Base-by-base conservation (phyloP, 2,888 invertebrate genomes). In the Sinohyriopsis cumingii region DNA sequence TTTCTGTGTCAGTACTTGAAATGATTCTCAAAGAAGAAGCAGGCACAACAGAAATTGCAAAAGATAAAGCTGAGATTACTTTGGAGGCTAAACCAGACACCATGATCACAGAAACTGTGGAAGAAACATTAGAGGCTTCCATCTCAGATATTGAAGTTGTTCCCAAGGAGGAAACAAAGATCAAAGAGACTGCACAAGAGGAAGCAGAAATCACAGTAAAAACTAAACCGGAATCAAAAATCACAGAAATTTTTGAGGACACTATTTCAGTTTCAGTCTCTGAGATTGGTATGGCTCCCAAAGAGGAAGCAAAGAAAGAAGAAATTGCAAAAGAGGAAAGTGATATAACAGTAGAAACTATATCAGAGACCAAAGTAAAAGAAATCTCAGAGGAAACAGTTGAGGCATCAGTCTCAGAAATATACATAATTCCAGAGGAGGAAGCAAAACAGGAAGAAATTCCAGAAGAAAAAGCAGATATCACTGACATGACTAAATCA, bases 381-480 rank as follows among this genome's bases (percentile, higher is more conserved):
- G 68, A 70, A 63, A 28, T 68, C 18, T 19, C 63, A 15, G 61
- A 68, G 33, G 61, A 67, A 55, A 55, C 12, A n/a, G 60, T 69
- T 45, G 64, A 45, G 45, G 45, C 15, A 12, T 45, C 45, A 45
- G 45, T 45, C 45, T 45, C 15, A 15, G 45, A 71, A 28, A 56
- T 69, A 62, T 55, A 67, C 25, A 61, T 67, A 0, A 45, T 68
- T 55, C 62, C 67, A 25, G 55, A 19, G 19, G 63, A 63, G 25
- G 64, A 69, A 67, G 71, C 61, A 28, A 69, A 59, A 25, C 56
- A 25, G 28, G 63, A 59, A 15, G 69, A 67, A 65, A 57, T 65
- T 33, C 9, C 22, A 18, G 45, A 22, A 33, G 59, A 57, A 19
- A 65, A 76, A n/a, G 19, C 19, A 22, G 59, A 67, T n/a, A 54